phyloP scores from a whole-genome alignment of 1,140 invertebrate species.

The Amyelois transitella region DNA sequence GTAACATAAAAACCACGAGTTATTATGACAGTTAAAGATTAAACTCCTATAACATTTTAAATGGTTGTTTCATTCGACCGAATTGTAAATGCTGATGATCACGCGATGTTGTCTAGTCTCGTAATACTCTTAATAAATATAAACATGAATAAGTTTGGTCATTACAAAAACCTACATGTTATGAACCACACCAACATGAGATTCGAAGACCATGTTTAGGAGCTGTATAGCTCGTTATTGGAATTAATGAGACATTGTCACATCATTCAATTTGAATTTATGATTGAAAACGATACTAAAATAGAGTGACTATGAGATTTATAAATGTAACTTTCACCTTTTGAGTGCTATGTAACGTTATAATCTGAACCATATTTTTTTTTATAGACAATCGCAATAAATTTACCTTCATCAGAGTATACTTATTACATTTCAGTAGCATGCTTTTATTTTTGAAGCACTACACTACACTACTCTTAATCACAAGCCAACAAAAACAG shows the following conservation, averaged over 20 bases:
- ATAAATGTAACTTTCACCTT: too few species aligned
- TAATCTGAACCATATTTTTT: too few species aligned
- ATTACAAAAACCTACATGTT: too few species aligned
- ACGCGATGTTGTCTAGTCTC: background rate
- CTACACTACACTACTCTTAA: too few species aligned
- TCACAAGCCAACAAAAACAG: background rate
- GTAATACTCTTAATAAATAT: background rate
- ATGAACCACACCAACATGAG: too few species aligned
- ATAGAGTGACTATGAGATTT: too few species aligned
- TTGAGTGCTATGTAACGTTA: too few species aligned
- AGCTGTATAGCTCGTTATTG: too few species aligned
- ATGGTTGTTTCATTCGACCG: background rate
- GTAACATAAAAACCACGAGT: background rate
- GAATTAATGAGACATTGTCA: too few species aligned
- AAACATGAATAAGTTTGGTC: background rate
- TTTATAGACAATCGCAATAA: background rate
- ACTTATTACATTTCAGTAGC: background rate
- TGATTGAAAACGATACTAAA: too few species aligned
- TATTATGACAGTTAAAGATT: conserved; percentile 1
- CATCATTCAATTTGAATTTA: too few species aligned
- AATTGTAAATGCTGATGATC: conserved; percentile 1
- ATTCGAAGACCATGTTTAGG: too few species aligned
- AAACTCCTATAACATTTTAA: background rate
- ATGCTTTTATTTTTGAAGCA: background rate
- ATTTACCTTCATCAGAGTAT: background rate